A percentile compares a stretch with the other conserved stretches of the same genome.
phyloP scores from a whole-genome alignment of 2,797 vertebrate species.

The Gobionotothen gibberifrons region DNA sequence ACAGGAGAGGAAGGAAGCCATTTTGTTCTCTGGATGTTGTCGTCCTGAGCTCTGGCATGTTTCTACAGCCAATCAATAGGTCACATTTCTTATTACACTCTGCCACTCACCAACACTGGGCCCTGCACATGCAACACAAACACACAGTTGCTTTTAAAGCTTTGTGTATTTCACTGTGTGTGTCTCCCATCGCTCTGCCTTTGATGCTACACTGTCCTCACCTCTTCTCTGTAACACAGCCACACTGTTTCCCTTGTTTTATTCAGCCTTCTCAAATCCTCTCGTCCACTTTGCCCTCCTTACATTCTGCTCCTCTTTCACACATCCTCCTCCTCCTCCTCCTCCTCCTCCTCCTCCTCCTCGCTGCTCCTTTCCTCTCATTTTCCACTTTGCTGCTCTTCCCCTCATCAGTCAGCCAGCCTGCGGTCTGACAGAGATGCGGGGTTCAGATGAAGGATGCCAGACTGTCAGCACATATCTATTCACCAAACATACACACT shows the following conservation, averaged over 20 bases:
- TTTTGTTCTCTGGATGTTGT: constrained; percentile 43
- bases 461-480: constrained; percentile 74
- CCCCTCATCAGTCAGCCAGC: constrained; percentile 74
- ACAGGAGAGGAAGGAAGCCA: constrained; percentile 23
- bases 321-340: constrained; percentile 22
- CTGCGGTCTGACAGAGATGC: constrained; percentile 71
- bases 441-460: constrained; percentile 82
- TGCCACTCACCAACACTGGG: constrained; percentile 70
- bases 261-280: constrained; percentile 48
- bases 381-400: constrained; percentile 73
- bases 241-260: constrained; percentile 30
- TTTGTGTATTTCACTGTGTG: constrained; percentile 15
- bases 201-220: constrained; percentile 26
- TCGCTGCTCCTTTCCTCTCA: constrained; percentile 52
- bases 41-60: constrained; percentile 61
- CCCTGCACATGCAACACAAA: constrained; percentile 42
- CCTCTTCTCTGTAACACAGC: constrained; percentile 17
- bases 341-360: constrained; percentile 11
- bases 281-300: constrained; percentile 33
- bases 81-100: constrained; percentile 81
- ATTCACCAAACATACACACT: constrained; percentile 53
- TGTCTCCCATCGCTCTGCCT: neutral
- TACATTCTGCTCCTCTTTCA: constrained; percentile 28
- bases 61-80: constrained; percentile 78
- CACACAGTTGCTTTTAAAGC: constrained; percentile 34